Conservation (phyloP, 2,797 vertebrate species). For the Miichthys miiuy region DNA sequence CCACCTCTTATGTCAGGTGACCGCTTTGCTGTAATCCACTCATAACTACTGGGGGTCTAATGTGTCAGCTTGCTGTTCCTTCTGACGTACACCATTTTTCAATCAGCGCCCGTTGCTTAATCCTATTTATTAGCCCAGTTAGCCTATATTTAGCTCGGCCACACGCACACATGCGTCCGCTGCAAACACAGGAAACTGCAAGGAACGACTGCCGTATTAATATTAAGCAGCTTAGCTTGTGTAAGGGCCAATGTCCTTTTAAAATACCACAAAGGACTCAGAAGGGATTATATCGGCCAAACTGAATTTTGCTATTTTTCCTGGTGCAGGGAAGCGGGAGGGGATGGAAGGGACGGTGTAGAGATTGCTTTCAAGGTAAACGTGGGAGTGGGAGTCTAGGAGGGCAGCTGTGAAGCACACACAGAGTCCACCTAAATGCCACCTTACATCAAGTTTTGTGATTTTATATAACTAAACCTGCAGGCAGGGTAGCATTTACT, state of each 20-base stretch:
- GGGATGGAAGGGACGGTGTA: slow-evolving; percentile 10
- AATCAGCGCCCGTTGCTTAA: slow-evolving; percentile 53
- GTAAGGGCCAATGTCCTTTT: slow-evolving; percentile 70
- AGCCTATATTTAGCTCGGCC: slow-evolving; percentile 68
- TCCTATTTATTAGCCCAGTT: slow-evolving; percentile 75
- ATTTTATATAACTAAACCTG: slow-evolving; percentile 42
- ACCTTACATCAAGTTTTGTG: slow-evolving; percentile 40
- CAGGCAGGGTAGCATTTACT: slow-evolving; percentile 25
- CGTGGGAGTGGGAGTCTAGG: slow-evolving; percentile 29
- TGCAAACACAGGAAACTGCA: slow-evolving; percentile 55
- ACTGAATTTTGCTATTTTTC: slow-evolving; percentile 40
- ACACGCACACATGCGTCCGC: slow-evolving; percentile 27
- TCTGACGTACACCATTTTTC: slow-evolving; percentile 58
- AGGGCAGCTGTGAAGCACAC: slow-evolving; percentile 39
- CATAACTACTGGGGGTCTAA: slow-evolving; percentile 36
- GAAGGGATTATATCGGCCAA: slow-evolving; percentile 66
- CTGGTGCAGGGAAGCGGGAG: not conserved
- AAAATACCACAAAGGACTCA: slow-evolving; percentile 67
- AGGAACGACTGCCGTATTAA: slow-evolving; percentile 65
- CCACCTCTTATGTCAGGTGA: slow-evolving; percentile 53
- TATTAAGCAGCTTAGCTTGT: slow-evolving; percentile 79
- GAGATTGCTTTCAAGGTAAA: slow-evolving; percentile 60
- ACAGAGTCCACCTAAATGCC: slow-evolving; percentile 46
- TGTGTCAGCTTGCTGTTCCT: slow-evolving; percentile 41
- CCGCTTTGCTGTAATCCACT: slow-evolving; percentile 47